phyloP scores from a whole-genome alignment of 2,888 invertebrate genomes.

The Drosophila subquinaria region DNA sequence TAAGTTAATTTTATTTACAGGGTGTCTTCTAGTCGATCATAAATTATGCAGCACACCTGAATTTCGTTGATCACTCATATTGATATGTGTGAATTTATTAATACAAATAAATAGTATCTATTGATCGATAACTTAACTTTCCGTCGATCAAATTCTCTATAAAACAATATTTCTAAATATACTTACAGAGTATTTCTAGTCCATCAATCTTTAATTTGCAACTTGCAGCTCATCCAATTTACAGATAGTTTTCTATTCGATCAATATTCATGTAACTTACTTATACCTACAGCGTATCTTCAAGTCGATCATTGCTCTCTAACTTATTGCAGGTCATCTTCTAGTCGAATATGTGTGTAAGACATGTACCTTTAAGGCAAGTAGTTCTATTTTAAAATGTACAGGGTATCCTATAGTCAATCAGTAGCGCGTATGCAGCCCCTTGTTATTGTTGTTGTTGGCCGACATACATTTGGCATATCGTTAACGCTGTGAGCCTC shows the following conservation, averaged over 20 bases:
- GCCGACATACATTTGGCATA: conserved; percentile 58
- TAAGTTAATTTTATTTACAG: background rate
- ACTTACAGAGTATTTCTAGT: background rate
- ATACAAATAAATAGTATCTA: no score
- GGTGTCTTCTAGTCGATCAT: background rate
- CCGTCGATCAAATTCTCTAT: background rate
- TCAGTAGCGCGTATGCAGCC: background rate
- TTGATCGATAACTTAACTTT: no score
- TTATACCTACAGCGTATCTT: background rate
- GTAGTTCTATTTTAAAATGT: background rate
- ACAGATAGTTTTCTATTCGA: background rate
- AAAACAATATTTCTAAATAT: background rate
- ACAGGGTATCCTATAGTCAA: conserved; percentile 1
- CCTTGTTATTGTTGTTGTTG: conserved; percentile 33
- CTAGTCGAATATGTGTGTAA: background rate
- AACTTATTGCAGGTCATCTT: background rate
- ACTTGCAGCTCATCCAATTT: background rate
- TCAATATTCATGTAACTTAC: background rate
- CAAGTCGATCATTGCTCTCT: background rate
- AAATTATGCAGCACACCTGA: background rate
- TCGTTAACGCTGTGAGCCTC: conserved; percentile 53
- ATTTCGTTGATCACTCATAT: background rate
- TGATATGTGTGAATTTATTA: background rate
- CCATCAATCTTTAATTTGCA: background rate
- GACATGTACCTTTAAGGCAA: background rate